Conservation (phyloP, 2,113 vertebrate species). For the Loxodonta africana region DNA sequence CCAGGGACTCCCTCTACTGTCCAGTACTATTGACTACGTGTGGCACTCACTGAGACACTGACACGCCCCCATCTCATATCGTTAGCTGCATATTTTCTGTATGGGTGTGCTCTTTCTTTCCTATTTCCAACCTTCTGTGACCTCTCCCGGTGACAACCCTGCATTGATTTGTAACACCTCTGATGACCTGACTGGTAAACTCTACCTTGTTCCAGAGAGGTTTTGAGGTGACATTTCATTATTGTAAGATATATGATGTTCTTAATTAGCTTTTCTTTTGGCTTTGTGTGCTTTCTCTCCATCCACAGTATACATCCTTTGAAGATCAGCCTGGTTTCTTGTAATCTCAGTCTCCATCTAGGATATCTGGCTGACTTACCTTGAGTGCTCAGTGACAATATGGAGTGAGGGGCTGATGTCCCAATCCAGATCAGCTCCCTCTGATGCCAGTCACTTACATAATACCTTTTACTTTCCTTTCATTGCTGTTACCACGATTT, state of each 20-base stretch:
- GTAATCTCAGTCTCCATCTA: neutral
- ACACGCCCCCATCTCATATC: neutral
- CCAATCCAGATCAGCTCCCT: neutral
- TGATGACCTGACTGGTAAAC: neutral
- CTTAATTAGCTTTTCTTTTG: neutral
- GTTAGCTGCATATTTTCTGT: neutral
- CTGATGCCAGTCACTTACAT: neutral
- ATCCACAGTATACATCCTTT: neutral
- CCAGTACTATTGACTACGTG: neutral
- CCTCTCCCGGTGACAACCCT: neutral
- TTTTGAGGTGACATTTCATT: neutral
- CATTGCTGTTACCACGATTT: neutral
- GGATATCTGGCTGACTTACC: neutral
- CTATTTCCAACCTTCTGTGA: neutral
- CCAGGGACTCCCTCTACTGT: neutral
- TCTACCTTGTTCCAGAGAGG: neutral
- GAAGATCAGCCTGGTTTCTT: neutral
- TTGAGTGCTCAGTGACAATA: neutral
- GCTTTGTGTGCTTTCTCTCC: neutral
- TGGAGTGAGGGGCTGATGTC: neutral
- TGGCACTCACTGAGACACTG: neutral
- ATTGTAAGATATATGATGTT: rapidly evolving
- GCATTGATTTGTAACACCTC: neutral
- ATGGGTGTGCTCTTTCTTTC: neutral
- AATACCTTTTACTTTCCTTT: neutral